Evolutionary conservation across 2,797 vertebrate species (phyloP).

Genomic region (Dryobates pubescens): DNA sequence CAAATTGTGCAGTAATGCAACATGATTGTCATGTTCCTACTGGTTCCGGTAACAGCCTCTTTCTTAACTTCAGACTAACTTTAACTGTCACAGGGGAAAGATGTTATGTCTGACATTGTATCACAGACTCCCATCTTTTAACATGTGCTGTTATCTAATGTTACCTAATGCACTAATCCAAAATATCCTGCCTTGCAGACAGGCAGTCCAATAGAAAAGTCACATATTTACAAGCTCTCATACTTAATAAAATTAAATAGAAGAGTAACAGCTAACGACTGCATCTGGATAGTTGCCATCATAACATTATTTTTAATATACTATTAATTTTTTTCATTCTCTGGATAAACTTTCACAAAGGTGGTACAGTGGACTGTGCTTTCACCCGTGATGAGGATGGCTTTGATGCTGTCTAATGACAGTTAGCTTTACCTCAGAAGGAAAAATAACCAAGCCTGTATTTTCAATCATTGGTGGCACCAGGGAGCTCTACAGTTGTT

Average conservation of each 20-base stretch:
- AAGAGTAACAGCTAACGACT: neutral
- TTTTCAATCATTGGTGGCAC: slow-evolving; percentile 54
- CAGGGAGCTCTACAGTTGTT: neutral
- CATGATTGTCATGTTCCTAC: neutral
- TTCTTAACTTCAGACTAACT: neutral
- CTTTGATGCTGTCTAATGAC: slow-evolving; percentile 56
- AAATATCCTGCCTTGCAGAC: neutral
- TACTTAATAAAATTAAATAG: slow-evolving; percentile 13
- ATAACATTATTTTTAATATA: neutral
- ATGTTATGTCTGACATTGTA: neutral
- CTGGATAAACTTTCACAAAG: neutral
- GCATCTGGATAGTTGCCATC: neutral
- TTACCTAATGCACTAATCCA: neutral
- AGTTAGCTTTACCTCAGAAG: slow-evolving; percentile 44
- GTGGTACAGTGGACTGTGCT: slow-evolving; percentile 12
- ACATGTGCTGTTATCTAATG: neutral
- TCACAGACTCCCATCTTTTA: neutral
- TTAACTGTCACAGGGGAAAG: neutral
- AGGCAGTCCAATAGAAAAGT: neutral
- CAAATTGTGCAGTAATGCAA: neutral
- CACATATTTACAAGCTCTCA: neutral
- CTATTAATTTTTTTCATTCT: neutral
- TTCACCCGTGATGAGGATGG: slow-evolving; percentile 1
- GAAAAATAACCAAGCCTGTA: slow-evolving; percentile 33
- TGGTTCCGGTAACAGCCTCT: neutral